Evolutionary conservation across 2,113 vertebrate species (phyloP).

Genomic region (Thunnus maccoyii): DNA sequence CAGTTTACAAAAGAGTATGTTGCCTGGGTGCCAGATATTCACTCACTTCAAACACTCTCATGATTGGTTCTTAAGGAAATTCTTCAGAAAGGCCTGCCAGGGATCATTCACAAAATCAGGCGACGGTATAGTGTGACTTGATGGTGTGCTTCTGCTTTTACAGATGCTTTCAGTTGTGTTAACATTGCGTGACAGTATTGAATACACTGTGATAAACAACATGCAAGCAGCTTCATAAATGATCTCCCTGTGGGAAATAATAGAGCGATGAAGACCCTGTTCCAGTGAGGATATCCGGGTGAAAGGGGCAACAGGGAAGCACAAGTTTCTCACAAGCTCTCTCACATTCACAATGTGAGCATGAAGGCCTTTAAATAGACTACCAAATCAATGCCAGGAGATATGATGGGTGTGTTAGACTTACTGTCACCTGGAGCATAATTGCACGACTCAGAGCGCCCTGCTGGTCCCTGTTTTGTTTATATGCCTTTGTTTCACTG

Average conservation of each 20-base stretch:
- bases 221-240: background rate
- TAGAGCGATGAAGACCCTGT: background rate
- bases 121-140: background rate
- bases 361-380: background rate
- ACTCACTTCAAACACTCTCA: conserved; percentile 14
- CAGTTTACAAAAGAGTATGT: conserved; percentile 33
- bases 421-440: background rate
- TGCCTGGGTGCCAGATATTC: background rate
- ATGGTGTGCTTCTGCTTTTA: background rate
- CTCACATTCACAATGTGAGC: background rate
- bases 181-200: background rate
- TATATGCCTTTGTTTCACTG: no score
- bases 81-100: conserved; percentile 6
- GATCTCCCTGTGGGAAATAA: conserved; percentile 13
- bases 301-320: background rate
- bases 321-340: no score
- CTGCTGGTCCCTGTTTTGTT: no score
- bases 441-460: no score
- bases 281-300: background rate
- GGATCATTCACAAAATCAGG: background rate
- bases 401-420: background rate
- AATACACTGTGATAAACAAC: background rate
- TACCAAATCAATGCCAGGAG: background rate
- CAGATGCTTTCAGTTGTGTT: conserved; percentile 1
- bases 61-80: background rate